A percentile compares a stretch with the other conserved stretches of the same genome.
phyloP scores from a whole-genome alignment of 1,140 invertebrate species.

The Temnothorax longispinosus region DNA sequence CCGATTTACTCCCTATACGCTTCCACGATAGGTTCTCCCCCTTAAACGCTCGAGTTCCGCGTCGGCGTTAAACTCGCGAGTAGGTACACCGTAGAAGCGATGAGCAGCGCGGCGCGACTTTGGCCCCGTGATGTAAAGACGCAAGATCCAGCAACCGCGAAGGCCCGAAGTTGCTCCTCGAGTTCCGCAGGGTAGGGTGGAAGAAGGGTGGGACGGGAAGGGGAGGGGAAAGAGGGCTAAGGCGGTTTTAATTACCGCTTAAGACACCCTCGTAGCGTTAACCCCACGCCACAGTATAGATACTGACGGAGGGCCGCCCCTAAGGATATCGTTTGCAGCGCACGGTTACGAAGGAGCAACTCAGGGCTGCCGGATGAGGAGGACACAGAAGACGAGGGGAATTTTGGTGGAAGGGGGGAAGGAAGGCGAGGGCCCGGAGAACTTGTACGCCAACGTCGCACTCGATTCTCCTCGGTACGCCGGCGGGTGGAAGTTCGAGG shows the following conservation, averaged over 20 bases:
- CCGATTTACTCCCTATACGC: neutral
- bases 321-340: slow-evolving; percentile 61
- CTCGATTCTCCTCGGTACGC: slow-evolving; percentile 61
- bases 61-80: slow-evolving; percentile 45
- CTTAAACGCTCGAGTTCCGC: slow-evolving; percentile 29
- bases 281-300: slow-evolving; percentile 65
- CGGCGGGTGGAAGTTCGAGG: slow-evolving; percentile 62
- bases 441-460: slow-evolving; percentile 72
- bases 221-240: slow-evolving; percentile 60
- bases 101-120: slow-evolving; percentile 40
- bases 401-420: neutral
- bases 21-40: neutral
- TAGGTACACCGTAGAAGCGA: slow-evolving; percentile 60
- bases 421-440: slow-evolving; percentile 48
- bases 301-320: slow-evolving; percentile 51
- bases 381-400: neutral
- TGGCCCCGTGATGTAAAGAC: slow-evolving; percentile 50
- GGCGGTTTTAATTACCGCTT: slow-evolving; percentile 82
- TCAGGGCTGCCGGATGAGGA: slow-evolving; percentile 11
- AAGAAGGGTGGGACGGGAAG: neutral
- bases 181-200: slow-evolving; percentile 63
- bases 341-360: slow-evolving; percentile 53
- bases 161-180: slow-evolving; percentile 74
- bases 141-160: slow-evolving; percentile 52
- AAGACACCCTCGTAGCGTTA: slow-evolving; percentile 77